Evolutionary conservation across 2,113 vertebrate species (phyloP).

Genomic region (Notiomystis cincta): DNA sequence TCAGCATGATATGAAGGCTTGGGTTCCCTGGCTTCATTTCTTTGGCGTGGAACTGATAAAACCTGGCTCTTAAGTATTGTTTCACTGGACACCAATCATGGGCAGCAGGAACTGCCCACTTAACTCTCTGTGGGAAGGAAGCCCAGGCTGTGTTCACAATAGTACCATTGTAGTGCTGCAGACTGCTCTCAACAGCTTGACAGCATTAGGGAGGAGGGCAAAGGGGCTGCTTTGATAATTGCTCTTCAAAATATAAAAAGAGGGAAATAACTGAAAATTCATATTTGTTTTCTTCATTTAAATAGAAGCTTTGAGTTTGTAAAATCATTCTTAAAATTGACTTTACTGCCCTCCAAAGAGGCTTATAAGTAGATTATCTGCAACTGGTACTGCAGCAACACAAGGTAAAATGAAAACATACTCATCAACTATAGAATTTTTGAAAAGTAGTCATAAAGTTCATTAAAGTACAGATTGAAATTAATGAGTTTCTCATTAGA

Average conservation of each 20-base stretch:
- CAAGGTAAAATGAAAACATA: neutral
- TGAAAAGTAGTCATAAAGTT: neutral
- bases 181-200: slow-evolving; percentile 86
- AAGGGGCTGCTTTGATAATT: slow-evolving; percentile 81
- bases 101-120: slow-evolving; percentile 82
- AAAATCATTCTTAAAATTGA: neutral
- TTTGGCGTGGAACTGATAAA: slow-evolving; percentile 91
- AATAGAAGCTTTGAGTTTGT: slow-evolving; percentile 28
- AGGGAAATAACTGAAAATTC: slow-evolving; percentile 62
- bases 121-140: slow-evolving; percentile 85
- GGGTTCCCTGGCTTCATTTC: slow-evolving; percentile 83
- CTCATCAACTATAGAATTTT: neutral
- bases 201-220: slow-evolving; percentile 66
- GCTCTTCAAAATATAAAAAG: slow-evolving; percentile 74
- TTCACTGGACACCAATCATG: slow-evolving; percentile 81
- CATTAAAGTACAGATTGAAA: neutral
- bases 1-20: slow-evolving; percentile 90
- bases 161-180: slow-evolving; percentile 85
- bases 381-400: neutral
- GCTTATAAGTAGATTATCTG: neutral
- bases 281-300: slow-evolving; percentile 64
- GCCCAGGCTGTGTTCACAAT: slow-evolving; percentile 89
- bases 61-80: slow-evolving; percentile 93
- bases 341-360: neutral
- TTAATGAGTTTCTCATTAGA: neutral